Conservation (phyloP, 2,888 invertebrate genomes). For the Schrankia costaestrigalis region DNA sequence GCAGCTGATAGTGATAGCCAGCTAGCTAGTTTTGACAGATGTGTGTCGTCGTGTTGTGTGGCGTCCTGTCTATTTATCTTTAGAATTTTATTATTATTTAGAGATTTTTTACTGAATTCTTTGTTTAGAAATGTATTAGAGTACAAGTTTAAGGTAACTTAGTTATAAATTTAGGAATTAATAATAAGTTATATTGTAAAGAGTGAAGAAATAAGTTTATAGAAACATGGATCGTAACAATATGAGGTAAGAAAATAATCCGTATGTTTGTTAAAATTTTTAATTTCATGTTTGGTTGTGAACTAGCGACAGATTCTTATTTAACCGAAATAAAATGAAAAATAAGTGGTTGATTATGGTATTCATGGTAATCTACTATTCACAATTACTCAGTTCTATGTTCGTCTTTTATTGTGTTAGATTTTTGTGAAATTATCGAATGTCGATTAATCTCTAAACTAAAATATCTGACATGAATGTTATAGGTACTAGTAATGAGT, state of each 20-base stretch:
- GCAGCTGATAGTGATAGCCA: constrained; percentile 31
- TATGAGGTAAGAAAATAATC: constrained; percentile 69
- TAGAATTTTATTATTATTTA: constrained; percentile 54
- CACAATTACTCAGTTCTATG: too few species aligned
- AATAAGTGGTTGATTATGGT: too few species aligned
- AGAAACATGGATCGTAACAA: constrained; percentile 68
- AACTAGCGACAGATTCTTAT: too few species aligned
- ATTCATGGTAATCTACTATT: too few species aligned
- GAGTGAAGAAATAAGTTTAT: constrained; percentile 30
- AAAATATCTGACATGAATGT: too few species aligned
- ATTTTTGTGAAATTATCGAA: constrained; percentile 13
- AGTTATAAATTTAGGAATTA: constrained; percentile 38
- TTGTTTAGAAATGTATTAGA: constrained; percentile 55
- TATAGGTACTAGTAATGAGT: too few species aligned
- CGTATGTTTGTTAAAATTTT: constrained; percentile 46
- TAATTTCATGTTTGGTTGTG: too few species aligned
- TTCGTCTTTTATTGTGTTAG: too few species aligned
- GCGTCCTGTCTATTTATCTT: constrained; percentile 68
- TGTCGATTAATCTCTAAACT: constrained; percentile 4
- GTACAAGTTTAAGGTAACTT: constrained; percentile 38
- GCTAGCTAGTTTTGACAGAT: constrained; percentile 36
- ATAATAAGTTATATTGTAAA: constrained; percentile 28
- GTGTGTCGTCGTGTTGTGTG: constrained; percentile 54
- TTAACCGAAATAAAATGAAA: too few species aligned
- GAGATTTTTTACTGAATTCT: constrained; percentile 51